Conservation (phyloP, 2,113 vertebrate species). For the Syrmaticus mikado region DNA sequence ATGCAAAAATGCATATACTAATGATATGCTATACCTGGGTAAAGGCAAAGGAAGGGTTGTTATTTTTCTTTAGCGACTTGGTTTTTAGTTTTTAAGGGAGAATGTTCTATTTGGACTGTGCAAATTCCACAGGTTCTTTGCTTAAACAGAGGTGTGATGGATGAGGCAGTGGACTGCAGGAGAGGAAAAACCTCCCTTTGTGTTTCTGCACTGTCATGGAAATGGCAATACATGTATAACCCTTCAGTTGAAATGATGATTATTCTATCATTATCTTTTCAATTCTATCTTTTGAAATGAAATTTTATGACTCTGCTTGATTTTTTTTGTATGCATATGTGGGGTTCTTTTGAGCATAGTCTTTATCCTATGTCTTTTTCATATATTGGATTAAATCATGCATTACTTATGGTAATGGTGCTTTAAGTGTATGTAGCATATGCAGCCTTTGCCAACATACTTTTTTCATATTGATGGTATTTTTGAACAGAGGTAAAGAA, state of each 20-base stretch:
- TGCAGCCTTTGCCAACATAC: not conserved
- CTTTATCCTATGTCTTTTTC: not conserved
- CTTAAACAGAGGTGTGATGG: not conserved
- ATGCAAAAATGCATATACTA: not conserved
- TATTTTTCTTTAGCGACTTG: not conserved
- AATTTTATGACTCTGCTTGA: not conserved
- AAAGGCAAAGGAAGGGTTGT: not conserved
- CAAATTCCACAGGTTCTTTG: not conserved
- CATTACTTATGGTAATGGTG: not conserved
- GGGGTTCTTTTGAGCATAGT: not conserved
- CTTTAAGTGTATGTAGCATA: not conserved
- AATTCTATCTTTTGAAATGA: not conserved
- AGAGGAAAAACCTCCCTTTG: not conserved
- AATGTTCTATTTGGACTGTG: not conserved
- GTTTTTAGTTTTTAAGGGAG: not conserved
- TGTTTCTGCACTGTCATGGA: not conserved
- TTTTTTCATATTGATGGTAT: not conserved
- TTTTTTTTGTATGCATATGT: not conserved
- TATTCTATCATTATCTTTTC: not conserved
- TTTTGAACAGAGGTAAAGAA: not conserved
- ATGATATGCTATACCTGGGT: not conserved
- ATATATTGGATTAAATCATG: not conserved
- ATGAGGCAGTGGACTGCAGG: not conserved
- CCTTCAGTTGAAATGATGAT: not conserved
- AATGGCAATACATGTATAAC: not conserved